phyloP scores from a whole-genome alignment of 1,140 invertebrate genomes.

The Temnothorax longispinosus region DNA sequence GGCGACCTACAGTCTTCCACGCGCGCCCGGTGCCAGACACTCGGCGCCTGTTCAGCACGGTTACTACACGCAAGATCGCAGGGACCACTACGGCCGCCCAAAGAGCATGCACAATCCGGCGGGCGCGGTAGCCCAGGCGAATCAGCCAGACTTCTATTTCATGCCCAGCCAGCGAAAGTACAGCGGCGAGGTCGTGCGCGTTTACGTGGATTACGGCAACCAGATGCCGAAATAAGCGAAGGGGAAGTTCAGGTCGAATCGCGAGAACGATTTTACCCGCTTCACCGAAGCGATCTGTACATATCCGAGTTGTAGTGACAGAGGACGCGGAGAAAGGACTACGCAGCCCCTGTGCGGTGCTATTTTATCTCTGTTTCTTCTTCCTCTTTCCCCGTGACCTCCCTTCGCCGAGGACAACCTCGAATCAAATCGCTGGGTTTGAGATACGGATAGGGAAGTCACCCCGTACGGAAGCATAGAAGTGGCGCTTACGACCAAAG shows the following conservation, averaged over 20 bases:
- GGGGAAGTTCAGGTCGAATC: background rate
- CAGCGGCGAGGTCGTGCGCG: conserved; percentile 96
- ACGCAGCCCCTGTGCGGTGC: conserved; percentile 45
- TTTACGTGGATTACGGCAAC: conserved; percentile 92
- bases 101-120: conserved; percentile 70
- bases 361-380: conserved; percentile 31
- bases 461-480: conserved; percentile 54
- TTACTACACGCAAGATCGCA: conserved; percentile 86
- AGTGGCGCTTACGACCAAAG: conserved; percentile 75
- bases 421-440: background rate
- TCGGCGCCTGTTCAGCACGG: conserved; percentile 80
- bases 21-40: conserved; percentile 81
- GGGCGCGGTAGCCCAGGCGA: conserved; percentile 49
- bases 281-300: conserved; percentile 71
- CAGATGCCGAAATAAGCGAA: conserved; percentile 78
- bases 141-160: conserved; percentile 96
- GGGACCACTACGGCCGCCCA: conserved; percentile 74
- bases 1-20: conserved; percentile 84
- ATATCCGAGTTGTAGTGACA: conserved; percentile 61
- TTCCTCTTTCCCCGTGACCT: conserved; percentile 6
- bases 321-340: conserved; percentile 58
- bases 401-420: background rate
- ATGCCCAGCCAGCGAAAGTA: conserved; percentile 97
- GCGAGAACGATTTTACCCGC: conserved; percentile 50
- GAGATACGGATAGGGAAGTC: conserved; percentile 18